phyloP scores from a whole-genome alignment of 2,888 invertebrate species.

The Petrophora chlorosata region DNA sequence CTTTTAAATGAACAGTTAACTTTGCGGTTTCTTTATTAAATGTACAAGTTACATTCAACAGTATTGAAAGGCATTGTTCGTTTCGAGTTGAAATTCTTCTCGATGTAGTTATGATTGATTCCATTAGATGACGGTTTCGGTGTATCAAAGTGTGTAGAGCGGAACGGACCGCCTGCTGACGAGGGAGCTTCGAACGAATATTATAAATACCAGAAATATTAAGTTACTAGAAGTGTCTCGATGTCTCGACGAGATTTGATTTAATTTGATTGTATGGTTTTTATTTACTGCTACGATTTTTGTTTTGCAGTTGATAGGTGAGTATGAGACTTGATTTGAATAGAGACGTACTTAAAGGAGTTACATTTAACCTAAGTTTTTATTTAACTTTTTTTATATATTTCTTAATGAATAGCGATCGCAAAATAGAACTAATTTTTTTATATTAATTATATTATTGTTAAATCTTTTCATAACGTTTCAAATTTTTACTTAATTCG shows the following conservation, averaged over 20 bases:
- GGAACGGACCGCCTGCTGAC: slow-evolving; percentile 73
- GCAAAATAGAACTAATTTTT: no score
- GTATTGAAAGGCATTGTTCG: slow-evolving; percentile 34
- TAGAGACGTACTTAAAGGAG: no score
- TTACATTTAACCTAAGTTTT: no score
- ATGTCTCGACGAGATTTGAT: slow-evolving; percentile 9
- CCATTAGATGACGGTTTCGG: slow-evolving; percentile 75
- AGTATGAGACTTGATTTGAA: no score
- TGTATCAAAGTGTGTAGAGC: slow-evolving; percentile 77
- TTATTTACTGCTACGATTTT: not conserved
- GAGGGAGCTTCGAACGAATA: slow-evolving; percentile 54
- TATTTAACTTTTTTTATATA: no score
- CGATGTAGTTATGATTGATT: slow-evolving; percentile 78
- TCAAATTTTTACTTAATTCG: no score
- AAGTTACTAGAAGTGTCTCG: slow-evolving; percentile 48
- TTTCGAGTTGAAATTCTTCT: slow-evolving; percentile 44
- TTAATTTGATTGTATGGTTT: slow-evolving; percentile 8
- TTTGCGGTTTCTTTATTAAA: slow-evolving; percentile 39
- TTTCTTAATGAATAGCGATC: no score
- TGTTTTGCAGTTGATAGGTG: not conserved
- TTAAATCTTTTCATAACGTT: no score
- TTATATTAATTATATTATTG: no score
- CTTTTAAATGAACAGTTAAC: slow-evolving; percentile 52
- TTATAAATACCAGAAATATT: slow-evolving; percentile 44
- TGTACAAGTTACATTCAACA: slow-evolving; percentile 9